Evolutionary conservation across 2,888 invertebrate species (phyloP), one percentile per base, ranked within the genome.

Genomic region (Drosophila aldrichi): DNA sequence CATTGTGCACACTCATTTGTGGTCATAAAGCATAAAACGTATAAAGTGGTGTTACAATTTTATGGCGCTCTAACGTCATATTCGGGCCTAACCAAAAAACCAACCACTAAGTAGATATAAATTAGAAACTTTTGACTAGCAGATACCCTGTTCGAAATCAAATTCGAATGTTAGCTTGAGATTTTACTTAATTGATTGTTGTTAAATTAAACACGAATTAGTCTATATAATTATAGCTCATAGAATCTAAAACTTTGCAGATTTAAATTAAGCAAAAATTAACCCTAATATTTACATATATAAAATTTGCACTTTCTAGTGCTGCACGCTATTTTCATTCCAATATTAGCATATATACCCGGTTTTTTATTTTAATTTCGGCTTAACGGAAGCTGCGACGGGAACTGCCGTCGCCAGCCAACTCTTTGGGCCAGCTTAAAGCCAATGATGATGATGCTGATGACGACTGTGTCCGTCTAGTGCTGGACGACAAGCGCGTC

Each of bases 11-110:
- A 67, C 79, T 84, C 82, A 82, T 81, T 86, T 82, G 83, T 88
- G 90, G 81, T 86, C 90, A 90, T 88, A 90, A 88, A 90, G 90
- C 90, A 90, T 89, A 89, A 90, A 90, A 88, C 81, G 87, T 81
- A 87, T 83, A 87, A 90, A 89, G 79, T 82, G 81, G 83, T 82
- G 85, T 84, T 85, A 89, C 89, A 81, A 85, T 90, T 90, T 90
- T 88, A 90, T 87, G 88, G 87, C 46, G 72, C 40, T 74, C 77
- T 77, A 78, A 81, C 66, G 77, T 82, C 79, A 74, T 73, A 74
- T 74, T 59, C 69, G 61, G 52, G 71, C 74, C 84, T 74, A 70
- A 46, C 62, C 65, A 61, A 64, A 68, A 66, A 58, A 41, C 16
- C 57, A 70, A 52, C 49, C 38, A 48, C 46, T 55, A 59, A 25